Percentiles rank a stretch among this genome's conserved stretches.
These are phyloP conservation scores for Odontamblyopus rebecca DNA, from an alignment of 2,797 vertebrate species.

Conservation along the genomic window DNA sequence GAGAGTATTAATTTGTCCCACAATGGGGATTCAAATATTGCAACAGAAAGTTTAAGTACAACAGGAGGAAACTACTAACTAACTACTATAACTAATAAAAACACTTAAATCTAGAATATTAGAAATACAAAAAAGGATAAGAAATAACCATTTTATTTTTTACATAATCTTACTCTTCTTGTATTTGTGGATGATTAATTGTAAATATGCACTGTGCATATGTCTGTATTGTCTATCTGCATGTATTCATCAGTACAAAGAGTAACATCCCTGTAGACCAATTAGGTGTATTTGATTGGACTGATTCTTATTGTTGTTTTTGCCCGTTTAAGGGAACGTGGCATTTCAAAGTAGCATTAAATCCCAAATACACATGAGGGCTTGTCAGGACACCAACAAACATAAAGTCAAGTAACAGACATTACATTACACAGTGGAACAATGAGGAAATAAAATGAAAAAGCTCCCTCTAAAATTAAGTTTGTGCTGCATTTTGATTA, in stretches of 20 bases:
- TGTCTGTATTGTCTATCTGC: not conserved
- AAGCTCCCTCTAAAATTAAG: slow-evolving; percentile 24
- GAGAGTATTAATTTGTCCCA: too few relatives aligned
- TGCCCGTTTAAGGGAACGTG: not conserved
- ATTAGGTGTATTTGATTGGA: not conserved
- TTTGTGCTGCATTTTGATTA: slow-evolving; percentile 22
- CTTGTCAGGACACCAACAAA: not conserved
- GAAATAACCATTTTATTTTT: too few relatives aligned
- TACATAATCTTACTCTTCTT: too few relatives aligned
- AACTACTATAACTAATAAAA: too few relatives aligned
- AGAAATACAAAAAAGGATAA: too few relatives aligned
- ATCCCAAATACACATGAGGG: not conserved
- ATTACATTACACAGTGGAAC: not conserved
- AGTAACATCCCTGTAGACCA: not conserved
- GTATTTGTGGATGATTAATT: not conserved
- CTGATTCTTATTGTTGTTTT: not conserved
- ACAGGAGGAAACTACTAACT: too few relatives aligned
- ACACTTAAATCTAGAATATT: too few relatives aligned
- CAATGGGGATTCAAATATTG: too few relatives aligned
- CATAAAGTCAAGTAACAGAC: not conserved
- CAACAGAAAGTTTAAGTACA: too few relatives aligned
- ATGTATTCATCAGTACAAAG: not conserved
- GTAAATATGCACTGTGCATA: not conserved
- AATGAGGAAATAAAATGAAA: slow-evolving; percentile 15
- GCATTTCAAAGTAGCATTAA: not conserved